Evolutionary conservation across 2,113 vertebrate species (phyloP).

Genomic region (Alces alces): DNA sequence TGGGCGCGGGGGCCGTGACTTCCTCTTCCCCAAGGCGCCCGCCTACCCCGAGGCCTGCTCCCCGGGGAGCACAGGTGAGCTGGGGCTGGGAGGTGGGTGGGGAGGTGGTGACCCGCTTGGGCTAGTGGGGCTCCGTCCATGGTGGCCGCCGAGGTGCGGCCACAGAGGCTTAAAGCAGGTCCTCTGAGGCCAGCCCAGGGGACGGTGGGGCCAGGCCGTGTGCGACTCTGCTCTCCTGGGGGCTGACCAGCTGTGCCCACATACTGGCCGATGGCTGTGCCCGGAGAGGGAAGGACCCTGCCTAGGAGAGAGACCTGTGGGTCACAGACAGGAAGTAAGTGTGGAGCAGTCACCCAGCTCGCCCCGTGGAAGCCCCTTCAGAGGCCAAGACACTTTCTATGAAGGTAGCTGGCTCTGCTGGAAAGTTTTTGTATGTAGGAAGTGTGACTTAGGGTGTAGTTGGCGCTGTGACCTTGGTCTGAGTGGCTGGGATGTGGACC

Average conservation of each 20-base stretch:
- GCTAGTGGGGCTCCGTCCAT: no score
- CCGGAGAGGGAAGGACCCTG: fast-evolving
- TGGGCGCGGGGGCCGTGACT: background rate
- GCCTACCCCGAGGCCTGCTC: constrained; percentile 38
- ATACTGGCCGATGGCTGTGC: fast-evolving
- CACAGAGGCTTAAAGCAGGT: background rate
- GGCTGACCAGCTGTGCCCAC: background rate
- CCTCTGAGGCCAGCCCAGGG: background rate
- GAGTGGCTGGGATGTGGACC: background rate
- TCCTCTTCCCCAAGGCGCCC: background rate
- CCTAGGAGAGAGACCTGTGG: background rate
- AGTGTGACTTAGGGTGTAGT: background rate
- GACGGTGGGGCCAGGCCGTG: fast-evolving
- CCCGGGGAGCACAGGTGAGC: constrained; percentile 44
- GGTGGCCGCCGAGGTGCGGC: fast-evolving
- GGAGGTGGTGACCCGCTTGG: fast-evolving
- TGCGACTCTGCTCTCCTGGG: background rate
- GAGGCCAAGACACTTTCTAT: background rate
- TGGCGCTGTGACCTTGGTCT: background rate
- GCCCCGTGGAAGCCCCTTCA: background rate
- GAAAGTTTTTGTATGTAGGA: background rate
- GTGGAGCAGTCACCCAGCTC: fast-evolving
- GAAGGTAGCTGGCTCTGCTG: background rate
- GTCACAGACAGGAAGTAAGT: background rate
- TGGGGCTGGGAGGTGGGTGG: background rate